phyloP scores from a whole-genome alignment of 2,888 invertebrate species.

The Augiades crinisus region DNA sequence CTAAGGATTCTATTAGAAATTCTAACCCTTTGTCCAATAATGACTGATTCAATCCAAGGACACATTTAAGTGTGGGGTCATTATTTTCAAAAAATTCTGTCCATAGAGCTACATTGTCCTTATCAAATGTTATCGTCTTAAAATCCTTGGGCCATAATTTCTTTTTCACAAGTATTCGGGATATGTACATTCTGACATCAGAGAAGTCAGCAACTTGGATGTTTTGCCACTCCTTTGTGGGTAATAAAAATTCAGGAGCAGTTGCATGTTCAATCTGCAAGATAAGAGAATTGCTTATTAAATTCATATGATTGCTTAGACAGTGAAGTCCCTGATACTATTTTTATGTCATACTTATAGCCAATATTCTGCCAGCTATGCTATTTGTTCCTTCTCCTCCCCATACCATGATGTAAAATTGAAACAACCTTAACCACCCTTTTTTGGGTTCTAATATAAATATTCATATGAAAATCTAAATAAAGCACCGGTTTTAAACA shows the following conservation, averaged over 20 bases:
- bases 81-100: conserved; percentile 48
- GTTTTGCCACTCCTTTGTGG: conserved; percentile 84
- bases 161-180: conserved; percentile 48
- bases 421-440: no score
- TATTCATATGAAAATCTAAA: no score
- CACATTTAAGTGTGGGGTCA: conserved; percentile 58
- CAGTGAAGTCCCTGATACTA: no score
- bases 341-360: no score
- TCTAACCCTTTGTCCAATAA: conserved; percentile 54
- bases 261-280: conserved; percentile 48
- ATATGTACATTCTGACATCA: conserved; percentile 79
- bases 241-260: conserved; percentile 57
- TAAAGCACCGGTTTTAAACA: no score
- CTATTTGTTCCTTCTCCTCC: no score
- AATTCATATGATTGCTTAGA: no score
- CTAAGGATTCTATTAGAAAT: conserved; percentile 47
- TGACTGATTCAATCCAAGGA: conserved; percentile 52
- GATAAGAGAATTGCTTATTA: no score
- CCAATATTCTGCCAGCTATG: no score
- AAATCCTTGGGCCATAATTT: conserved; percentile 42
- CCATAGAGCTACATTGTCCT: conserved; percentile 45
- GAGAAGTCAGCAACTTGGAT: conserved; percentile 86
- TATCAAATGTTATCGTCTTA: conserved; percentile 40
- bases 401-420: no score
- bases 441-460: no score